A percentile compares a stretch with the other conserved stretches of the same genome.
These are phyloP conservation scores for Eledona agricola DNA, from an alignment of 2,888 invertebrate species.

Conservation along the genomic window DNA sequence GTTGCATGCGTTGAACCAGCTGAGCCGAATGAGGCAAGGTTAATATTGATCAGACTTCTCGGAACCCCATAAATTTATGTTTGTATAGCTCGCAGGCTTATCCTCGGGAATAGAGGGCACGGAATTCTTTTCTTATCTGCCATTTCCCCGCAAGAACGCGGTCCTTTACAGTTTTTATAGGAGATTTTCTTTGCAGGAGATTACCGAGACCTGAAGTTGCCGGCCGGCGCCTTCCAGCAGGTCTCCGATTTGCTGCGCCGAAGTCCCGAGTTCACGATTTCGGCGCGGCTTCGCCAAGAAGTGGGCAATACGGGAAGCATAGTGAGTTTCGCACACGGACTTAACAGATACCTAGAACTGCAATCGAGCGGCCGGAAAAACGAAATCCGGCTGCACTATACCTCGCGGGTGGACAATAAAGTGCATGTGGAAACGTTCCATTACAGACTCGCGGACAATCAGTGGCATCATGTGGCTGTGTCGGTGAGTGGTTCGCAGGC, in stretches of 20 bases:
- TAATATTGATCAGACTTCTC: conserved; percentile 47
- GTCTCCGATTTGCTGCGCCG: conserved; percentile 74
- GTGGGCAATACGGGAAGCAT: conserved; percentile 84
- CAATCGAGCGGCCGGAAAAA: conserved; percentile 89
- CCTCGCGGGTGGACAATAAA: conserved; percentile 70
- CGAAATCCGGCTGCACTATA: conserved; percentile 86
- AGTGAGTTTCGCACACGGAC: conserved; percentile 82
- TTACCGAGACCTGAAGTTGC: conserved; percentile 76
- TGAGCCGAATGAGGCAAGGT: conserved; percentile 41
- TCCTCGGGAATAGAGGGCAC: conserved; percentile 29
- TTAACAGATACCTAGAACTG: conserved; percentile 83
- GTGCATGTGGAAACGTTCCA: conserved; percentile 87
- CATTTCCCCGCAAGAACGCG: conserved; percentile 11
- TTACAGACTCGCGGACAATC: conserved; percentile 85
- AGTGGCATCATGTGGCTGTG: conserved; percentile 88
- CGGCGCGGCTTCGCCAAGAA: conserved; percentile 80
- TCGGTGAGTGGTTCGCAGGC: conserved; percentile 85
- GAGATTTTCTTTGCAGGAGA: conserved; percentile 67
- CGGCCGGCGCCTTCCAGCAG: conserved; percentile 72
- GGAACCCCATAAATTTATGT: conserved; percentile 44
- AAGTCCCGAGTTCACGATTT: conserved; percentile 82
- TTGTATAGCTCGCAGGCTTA: conserved; percentile 33
- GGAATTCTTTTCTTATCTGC: conserved; percentile 23
- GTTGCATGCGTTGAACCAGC: conserved; percentile 38
- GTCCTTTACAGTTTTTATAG: conserved; percentile 1